A percentile compares a stretch with the other conserved stretches of the same genome.
phyloP scores from a whole-genome alignment of 2,888 invertebrate species.

The Ormyrus nitidulus region DNA sequence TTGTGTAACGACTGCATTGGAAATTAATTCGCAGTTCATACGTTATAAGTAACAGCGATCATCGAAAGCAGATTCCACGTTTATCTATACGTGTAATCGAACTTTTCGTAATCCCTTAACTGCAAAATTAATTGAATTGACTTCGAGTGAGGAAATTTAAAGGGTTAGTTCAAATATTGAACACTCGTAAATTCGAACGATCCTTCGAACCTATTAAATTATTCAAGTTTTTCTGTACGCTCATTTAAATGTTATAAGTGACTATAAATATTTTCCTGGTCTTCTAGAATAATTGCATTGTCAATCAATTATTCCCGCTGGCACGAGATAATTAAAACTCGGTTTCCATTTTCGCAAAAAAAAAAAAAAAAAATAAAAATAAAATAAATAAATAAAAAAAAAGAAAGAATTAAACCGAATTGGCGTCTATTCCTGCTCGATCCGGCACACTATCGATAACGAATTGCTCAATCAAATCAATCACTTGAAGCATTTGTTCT shows the following conservation, averaged over 20 bases:
- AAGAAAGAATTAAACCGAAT: constrained; percentile 2
- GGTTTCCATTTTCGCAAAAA: constrained; percentile 3
- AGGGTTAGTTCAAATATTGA: constrained; percentile 22
- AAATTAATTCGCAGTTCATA: too few relatives aligned
- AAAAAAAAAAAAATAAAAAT: too few relatives aligned
- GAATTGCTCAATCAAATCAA: constrained; percentile 28
- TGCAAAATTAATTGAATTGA: constrained; percentile 28
- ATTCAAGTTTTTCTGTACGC: constrained; percentile 19
- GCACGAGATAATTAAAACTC: constrained; percentile 17
- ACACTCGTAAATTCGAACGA: constrained; percentile 41
- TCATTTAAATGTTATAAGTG: neutral
- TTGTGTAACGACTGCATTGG: too few relatives aligned
- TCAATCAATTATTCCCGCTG: constrained; percentile 12
- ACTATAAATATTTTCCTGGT: constrained; percentile 25
- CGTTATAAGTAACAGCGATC: too few relatives aligned
- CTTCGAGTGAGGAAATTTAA: constrained; percentile 13
- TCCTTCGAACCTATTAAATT: constrained; percentile 33
- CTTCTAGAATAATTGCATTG: constrained; percentile 1
- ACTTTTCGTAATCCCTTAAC: neutral
- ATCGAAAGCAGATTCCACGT: too few relatives aligned
- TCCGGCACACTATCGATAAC: neutral
- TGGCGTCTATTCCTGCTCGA: neutral
- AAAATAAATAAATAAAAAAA: too few relatives aligned
- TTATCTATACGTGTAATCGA: too few relatives aligned
- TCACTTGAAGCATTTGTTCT: neutral